Evolutionary conservation across 2,797 vertebrate genomes (phyloP), one percentile per base, ranked within the genome.

Genomic region (Emydoidea blandingii): DNA sequence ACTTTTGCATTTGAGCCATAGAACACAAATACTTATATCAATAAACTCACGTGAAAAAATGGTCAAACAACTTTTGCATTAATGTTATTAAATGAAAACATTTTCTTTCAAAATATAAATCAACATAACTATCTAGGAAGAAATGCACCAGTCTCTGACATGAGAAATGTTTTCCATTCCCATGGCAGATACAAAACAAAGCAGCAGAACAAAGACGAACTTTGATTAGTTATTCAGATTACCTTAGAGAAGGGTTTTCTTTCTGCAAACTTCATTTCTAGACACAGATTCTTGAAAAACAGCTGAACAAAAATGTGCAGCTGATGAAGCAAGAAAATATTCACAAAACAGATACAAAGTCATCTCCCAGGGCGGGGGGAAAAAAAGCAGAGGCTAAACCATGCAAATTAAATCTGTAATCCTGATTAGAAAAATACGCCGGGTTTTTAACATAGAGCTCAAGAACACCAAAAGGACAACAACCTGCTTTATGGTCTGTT

Each of bases 351-450:
- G 81, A 95, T 68, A 88, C 56, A 93, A 94, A 94, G 49, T 92
- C 81, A 11, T 19, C 14, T 89, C 92, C 87, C 92, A 90, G 94
- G 93, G 53, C 3, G 19, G 53, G 14, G 50, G 2, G 44, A 2
- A 6, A 7, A 7, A 92, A 27, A 93, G 6, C 79, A 72, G 68
- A 95, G 96, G 92, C 94, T 97, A 96, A 97, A 96, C 84, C 91
- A 93, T 81, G 85, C 90, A 97, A 96, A 98, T 96, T 92, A 97
- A 96, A 95, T 89, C 79, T 94, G 96, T 97, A 94, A 97, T 97
- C 95, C 94, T 91, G 95, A 97, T 97, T 91, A 96, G 94, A 95
- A 97, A 97, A 96, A 98, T 92, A 94, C 18, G 2, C 68, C 41
- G 59, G 10, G 88, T 83, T 97, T 93, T 84, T 16, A 94, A 96